A percentile compares a stretch with the other conserved stretches of the same genome.
Evolutionary conservation across 64 coral and sea anemone species (phyloP).

Genomic region (Pocillopora damicornis): DNA sequence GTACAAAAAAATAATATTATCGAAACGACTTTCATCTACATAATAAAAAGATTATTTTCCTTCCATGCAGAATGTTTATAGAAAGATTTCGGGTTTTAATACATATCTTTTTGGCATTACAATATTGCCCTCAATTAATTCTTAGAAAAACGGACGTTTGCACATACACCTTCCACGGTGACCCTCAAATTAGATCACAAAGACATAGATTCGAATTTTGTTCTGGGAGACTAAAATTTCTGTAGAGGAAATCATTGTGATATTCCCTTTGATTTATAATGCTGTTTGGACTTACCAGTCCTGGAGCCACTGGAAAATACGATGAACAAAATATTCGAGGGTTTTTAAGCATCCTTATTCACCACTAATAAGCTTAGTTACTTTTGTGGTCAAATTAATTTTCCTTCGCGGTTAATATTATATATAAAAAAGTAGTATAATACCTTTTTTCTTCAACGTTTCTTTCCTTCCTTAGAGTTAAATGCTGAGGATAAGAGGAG

Average conservation of each 20-base stretch:
- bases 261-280: neutral
- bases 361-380: neutral
- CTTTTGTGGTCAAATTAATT: neutral
- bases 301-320: neutral
- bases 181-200: neutral
- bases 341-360: neutral
- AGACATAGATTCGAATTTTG: neutral
- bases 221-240: neutral
- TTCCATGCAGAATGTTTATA: neutral
- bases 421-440: neutral
- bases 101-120: neutral
- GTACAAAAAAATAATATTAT: too few species aligned
- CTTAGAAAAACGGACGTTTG: neutral
- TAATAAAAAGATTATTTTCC: neutral
- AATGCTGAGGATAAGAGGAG: neutral
- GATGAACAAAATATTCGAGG: neutral
- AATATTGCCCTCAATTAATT: neutral
- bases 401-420: neutral
- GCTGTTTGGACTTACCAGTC: neutral
- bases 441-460: slow-evolving; percentile 2
- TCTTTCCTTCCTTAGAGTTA: neutral
- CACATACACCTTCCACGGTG: neutral
- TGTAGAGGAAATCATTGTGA: neutral
- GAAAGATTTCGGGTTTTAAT: neutral
- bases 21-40: neutral